Evolutionary conservation across 2,797 vertebrate species (phyloP).

Genomic region (Hoplostethus mediterraneus): DNA sequence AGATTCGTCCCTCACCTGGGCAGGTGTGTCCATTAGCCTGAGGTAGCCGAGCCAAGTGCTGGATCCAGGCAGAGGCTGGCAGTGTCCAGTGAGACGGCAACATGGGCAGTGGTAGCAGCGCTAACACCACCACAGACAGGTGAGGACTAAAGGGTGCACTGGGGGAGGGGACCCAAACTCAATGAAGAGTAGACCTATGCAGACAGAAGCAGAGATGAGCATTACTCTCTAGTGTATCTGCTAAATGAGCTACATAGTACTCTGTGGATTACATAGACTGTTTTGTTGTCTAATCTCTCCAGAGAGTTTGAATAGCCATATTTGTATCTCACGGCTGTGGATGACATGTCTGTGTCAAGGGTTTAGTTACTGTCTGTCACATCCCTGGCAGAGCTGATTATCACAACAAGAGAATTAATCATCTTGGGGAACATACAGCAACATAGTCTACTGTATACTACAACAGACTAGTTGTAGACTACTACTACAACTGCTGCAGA

Average conservation of each 20-base stretch:
- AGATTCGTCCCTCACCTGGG: constrained; percentile 69
- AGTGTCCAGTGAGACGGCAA: constrained; percentile 47
- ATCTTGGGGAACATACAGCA: neutral
- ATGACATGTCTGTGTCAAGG: constrained; percentile 2
- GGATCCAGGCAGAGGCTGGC: constrained; percentile 47
- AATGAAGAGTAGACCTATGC: neutral
- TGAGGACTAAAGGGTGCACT: constrained; percentile 58
- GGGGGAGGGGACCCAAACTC: neutral
- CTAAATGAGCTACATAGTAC: neutral
- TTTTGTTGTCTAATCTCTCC: neutral
- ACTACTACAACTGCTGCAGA: too few species aligned
- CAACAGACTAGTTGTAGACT: neutral
- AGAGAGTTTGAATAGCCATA: neutral
- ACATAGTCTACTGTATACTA: neutral
- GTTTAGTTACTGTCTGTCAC: constrained; percentile 17
- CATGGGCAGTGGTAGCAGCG: constrained; percentile 83
- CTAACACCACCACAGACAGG: constrained; percentile 63
- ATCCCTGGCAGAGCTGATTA: constrained; percentile 41
- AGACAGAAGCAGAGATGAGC: neutral
- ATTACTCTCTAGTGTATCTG: neutral
- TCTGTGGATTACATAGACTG: neutral
- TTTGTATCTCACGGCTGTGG: neutral
- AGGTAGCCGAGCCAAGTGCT: constrained; percentile 29
- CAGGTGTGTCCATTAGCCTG: constrained; percentile 58
- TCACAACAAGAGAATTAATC: constrained; percentile 32